Evolutionary conservation across 2,888 invertebrate species (phyloP).

Genomic region (Galeruca laticollis): DNA sequence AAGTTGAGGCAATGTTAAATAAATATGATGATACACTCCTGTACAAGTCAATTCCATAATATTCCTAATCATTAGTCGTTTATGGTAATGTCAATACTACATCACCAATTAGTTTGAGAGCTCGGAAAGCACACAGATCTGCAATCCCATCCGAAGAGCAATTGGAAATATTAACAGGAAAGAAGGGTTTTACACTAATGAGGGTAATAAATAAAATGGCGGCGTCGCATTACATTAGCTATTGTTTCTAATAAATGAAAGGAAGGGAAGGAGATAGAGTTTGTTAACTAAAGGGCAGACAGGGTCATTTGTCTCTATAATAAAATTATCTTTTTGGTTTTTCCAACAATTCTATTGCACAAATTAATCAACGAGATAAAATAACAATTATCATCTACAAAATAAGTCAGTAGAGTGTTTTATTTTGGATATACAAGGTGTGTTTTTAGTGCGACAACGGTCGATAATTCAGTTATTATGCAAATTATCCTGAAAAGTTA

Average conservation of each 20-base stretch:
- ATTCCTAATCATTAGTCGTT: constrained; percentile 1
- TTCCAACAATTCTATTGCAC: too few relatives aligned
- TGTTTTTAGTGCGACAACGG: too few relatives aligned
- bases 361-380: too few relatives aligned
- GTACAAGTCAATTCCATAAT: not conserved
- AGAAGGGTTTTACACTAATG: constrained; percentile 34
- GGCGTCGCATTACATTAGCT: constrained; percentile 19
- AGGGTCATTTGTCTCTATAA: not conserved
- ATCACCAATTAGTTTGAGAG: constrained; percentile 1
- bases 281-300: not conserved
- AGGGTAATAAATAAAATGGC: constrained; percentile 27
- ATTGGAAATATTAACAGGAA: constrained; percentile 32
- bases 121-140: not conserved
- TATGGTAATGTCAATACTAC: not conserved
- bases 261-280: not conserved
- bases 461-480: too few relatives aligned
- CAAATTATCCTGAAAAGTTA: too few relatives aligned
- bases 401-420: too few relatives aligned
- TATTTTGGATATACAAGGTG: too few relatives aligned
- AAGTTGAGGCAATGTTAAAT: too few relatives aligned
- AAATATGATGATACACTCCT: not conserved
- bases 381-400: too few relatives aligned
- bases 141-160: constrained; percentile 12
- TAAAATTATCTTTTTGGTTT: too few relatives aligned
- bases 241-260: constrained; percentile 30